Conservation (phyloP, 2,797 vertebrate species). For the Dendrocincla tyrannina region DNA sequence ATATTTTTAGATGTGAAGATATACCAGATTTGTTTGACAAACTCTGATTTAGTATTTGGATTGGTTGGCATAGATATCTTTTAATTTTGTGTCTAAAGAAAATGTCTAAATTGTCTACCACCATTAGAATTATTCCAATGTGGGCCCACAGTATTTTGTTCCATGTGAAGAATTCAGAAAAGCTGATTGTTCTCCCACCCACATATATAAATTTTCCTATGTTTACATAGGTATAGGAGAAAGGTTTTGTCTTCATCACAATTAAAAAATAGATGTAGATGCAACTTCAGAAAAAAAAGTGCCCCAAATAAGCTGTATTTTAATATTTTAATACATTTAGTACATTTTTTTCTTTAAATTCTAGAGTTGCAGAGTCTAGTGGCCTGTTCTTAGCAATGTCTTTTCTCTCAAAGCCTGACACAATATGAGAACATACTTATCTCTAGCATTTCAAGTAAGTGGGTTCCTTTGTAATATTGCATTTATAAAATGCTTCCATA, state of each 20-base stretch:
- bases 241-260: not conserved
- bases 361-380: not conserved
- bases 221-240: not conserved
- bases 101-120: not conserved
- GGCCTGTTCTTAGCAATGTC: not conserved
- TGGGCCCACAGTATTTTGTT: not conserved
- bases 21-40: not conserved
- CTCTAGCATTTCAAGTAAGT: not conserved
- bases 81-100: not conserved
- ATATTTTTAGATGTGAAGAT: not conserved
- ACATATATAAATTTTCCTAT: rapidly evolving
- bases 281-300: not conserved
- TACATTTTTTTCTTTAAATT: not conserved
- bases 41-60: not conserved
- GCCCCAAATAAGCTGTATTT: not conserved
- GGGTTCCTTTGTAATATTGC: not conserved
- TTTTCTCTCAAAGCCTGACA: not conserved
- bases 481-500: not conserved
- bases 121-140: not conserved
- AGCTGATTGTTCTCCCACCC: rapidly evolving
- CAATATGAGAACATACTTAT: not conserved
- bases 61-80: not conserved
- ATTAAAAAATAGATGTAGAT: not conserved
- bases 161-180: not conserved
- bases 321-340: not conserved